phyloP scores from a whole-genome alignment of 1,140 invertebrate genomes.

The Goniozus legneri region DNA sequence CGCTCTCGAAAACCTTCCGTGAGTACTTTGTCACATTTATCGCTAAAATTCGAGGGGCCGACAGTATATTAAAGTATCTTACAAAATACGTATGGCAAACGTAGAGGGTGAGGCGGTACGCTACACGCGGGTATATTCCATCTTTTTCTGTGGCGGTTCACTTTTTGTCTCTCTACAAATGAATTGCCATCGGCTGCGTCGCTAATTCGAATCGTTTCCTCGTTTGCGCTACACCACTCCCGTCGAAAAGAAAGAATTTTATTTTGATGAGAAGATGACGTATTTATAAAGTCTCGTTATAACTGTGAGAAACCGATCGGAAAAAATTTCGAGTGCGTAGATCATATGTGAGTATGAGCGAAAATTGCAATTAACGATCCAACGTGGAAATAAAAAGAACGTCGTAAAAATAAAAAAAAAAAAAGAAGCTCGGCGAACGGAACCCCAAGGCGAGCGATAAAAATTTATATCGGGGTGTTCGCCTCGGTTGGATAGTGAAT shows the following conservation, averaged over 20 bases:
- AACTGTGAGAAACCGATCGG: not conserved
- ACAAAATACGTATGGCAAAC: too few relatives aligned
- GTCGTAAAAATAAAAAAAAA: conserved; percentile 23
- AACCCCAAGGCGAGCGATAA: conserved; percentile 34
- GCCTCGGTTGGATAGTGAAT: conserved; percentile 49
- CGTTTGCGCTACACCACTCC: too few relatives aligned
- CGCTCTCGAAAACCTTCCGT: conserved; percentile 28
- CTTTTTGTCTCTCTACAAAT: too few relatives aligned
- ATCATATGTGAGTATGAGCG: not conserved
- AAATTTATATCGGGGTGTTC: conserved; percentile 47
- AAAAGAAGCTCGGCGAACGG: conserved; percentile 19
- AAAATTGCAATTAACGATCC: conserved; percentile 11
- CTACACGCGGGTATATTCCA: too few relatives aligned
- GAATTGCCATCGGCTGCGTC: too few relatives aligned
- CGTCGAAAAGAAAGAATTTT: too few relatives aligned
- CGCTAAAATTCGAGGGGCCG: conserved; percentile 16
- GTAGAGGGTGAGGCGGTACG: too few relatives aligned
- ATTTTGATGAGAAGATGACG: too few relatives aligned
- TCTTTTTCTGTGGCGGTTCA: too few relatives aligned
- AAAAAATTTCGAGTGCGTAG: not conserved
- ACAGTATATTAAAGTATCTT: conserved; percentile 19
- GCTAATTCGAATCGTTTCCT: conserved; percentile 4
- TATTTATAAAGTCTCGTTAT: too few relatives aligned
- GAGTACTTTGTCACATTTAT: conserved; percentile 32
- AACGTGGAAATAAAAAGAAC: conserved; percentile 5